These are phyloP conservation scores for Penaeus vannamei DNA, from an alignment of 1,140 invertebrate genomes.

Conservation along the genomic window DNA sequence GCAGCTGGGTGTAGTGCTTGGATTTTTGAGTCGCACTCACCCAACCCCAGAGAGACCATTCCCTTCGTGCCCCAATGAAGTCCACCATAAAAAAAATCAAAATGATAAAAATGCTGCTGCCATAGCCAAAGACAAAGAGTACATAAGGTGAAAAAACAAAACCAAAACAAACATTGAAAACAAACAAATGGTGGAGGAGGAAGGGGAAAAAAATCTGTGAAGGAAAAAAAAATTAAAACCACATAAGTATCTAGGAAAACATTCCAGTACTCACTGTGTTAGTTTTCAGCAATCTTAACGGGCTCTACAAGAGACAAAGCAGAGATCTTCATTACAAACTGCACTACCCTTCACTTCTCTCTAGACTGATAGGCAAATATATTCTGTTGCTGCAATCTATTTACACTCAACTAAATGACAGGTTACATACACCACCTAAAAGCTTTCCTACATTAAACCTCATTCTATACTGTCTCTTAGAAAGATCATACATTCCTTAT, in stretches of 20 bases:
- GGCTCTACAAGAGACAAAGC: constrained; percentile 52
- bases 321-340: constrained; percentile 29
- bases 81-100: constrained; percentile 51
- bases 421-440: no score
- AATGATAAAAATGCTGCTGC: no score
- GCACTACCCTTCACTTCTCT: neutral
- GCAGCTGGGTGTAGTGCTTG: constrained; percentile 20
- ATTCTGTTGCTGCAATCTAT: neutral
- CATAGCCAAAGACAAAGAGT: no score
- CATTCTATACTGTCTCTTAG: no score
- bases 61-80: constrained; percentile 61
- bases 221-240: constrained; percentile 8
- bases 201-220: constrained; percentile 23
- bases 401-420: no score
- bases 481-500: no score
- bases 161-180: no score
- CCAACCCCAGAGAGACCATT: neutral
- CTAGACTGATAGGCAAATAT: neutral
- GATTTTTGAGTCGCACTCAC: neutral
- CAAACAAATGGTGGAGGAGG: no score
- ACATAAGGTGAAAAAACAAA: no score
- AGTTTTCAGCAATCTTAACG: constrained; percentile 50
- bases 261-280: constrained; percentile 45
- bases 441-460: no score
- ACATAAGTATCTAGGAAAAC: neutral